phyloP scores from a whole-genome alignment of 2,797 vertebrate genomes.

The Silurus lanzhouensis region DNA sequence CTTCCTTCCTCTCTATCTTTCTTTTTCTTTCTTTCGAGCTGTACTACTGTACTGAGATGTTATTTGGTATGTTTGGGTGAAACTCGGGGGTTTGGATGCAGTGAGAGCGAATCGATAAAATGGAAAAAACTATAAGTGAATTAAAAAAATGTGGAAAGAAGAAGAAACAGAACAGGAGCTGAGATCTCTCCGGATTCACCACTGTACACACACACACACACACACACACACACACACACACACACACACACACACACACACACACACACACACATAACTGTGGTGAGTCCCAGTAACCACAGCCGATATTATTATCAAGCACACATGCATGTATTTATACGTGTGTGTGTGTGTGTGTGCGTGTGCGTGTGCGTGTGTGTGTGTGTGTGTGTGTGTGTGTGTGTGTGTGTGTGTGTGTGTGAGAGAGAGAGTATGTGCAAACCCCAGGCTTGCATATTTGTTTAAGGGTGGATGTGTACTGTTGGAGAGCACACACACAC shows the following conservation, averaged over 20 bases:
- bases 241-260: constrained; percentile 24
- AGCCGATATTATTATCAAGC: constrained; percentile 36
- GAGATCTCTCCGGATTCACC: neutral
- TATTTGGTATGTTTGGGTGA: neutral
- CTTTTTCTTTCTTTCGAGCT: neutral
- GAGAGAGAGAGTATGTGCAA: neutral
- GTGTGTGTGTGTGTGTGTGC: neutral
- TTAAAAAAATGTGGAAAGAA: neutral
- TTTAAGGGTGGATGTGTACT: neutral
- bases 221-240: neutral
- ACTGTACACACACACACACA: neutral
- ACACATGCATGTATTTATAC: neutral
- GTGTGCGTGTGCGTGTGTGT: constrained; percentile 1
- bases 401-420: constrained; percentile 6
- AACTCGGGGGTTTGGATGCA: neutral
- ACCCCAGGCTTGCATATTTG: constrained; percentile 9
- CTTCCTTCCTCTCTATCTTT: neutral
- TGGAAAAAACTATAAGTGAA: neutral
- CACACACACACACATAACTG: constrained; percentile 21
- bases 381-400: neutral
- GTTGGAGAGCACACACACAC: neutral
- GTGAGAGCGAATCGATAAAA: neutral
- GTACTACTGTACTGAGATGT: neutral
- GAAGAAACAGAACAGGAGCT: neutral
- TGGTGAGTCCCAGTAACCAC: constrained; percentile 34